phyloP scores from a whole-genome alignment of 1,140 invertebrate genomes.

The Cherax destructor region DNA sequence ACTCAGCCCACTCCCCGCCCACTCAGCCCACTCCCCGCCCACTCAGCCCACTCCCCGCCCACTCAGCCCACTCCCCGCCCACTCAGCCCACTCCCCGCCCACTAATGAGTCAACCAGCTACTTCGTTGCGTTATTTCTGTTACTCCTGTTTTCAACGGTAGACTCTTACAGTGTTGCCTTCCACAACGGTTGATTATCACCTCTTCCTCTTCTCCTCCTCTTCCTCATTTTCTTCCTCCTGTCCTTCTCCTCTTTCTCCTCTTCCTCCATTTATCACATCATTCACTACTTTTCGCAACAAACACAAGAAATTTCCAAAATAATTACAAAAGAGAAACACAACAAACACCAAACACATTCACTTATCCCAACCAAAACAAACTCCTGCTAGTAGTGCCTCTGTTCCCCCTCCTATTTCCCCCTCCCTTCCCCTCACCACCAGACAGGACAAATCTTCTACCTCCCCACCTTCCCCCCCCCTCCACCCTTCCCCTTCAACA shows the following conservation, averaged over 20 bases:
- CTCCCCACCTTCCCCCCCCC: too few species aligned
- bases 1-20: not conserved
- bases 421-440: not conserved
- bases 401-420: not conserved
- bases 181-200: not conserved
- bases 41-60: not conserved
- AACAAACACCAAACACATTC: not conserved
- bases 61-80: too few species aligned
- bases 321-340: not conserved
- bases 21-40: not conserved
- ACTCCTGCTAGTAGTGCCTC: not conserved
- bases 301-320: not conserved
- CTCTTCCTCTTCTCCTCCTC: not conserved
- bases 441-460: too few species aligned
- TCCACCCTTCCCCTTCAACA: not conserved
- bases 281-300: not conserved
- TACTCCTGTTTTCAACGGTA: too few species aligned
- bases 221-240: not conserved
- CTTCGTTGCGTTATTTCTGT: too few species aligned
- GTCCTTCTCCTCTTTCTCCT: not conserved
- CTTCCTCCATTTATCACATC: too few species aligned
- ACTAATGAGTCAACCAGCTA: too few species aligned
- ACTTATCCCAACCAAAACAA: not conserved
- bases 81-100: not conserved
- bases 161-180: too few species aligned